A percentile compares a stretch with the other conserved stretches of the same genome.
phyloP scores from a whole-genome alignment of 2,888 invertebrate species.

The Pemphredon lugubris region DNA sequence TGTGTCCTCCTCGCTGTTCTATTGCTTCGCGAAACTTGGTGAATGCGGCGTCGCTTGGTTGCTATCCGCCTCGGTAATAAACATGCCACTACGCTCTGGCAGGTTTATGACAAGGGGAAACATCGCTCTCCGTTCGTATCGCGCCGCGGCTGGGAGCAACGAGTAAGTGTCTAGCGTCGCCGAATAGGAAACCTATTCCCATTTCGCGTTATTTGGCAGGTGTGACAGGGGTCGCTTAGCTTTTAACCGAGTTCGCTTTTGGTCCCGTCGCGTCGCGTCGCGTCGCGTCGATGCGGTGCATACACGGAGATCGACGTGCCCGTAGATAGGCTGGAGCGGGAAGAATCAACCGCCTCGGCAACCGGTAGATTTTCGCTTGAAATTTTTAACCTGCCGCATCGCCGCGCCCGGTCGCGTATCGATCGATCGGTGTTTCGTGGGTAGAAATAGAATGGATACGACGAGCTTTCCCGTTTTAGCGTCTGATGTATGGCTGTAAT shows the following conservation, averaged over 20 bases:
- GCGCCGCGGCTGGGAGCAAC: constrained; percentile 1
- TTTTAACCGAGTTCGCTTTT: too few relatives aligned
- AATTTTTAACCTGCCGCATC: background rate
- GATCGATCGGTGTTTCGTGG: background rate
- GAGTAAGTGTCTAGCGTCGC: background rate
- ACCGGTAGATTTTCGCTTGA: background rate
- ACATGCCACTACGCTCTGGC: constrained; percentile 51
- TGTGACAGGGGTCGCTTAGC: too few relatives aligned
- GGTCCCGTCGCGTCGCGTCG: too few relatives aligned
- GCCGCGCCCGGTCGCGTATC: constrained; percentile 14
- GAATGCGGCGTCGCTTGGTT: constrained; percentile 21
- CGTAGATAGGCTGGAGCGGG: background rate
- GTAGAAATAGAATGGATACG: background rate
- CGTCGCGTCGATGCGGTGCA: too few relatives aligned
- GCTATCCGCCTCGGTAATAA: constrained; percentile 45
- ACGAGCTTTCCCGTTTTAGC: constrained; percentile 1
- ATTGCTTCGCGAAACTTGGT: constrained; percentile 41
- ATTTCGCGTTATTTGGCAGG: constrained; percentile 1
- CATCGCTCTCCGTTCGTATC: constrained; percentile 34
- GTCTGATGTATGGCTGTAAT: constrained; percentile 26
- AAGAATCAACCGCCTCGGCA: background rate
- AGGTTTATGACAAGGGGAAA: constrained; percentile 55
- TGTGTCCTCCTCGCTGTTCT: constrained; percentile 23
- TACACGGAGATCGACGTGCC: too few relatives aligned
- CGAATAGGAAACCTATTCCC: background rate